Percentiles rank a stretch among this genome's conserved stretches.
These are phyloP conservation scores for Luscinia luscinia DNA, from an alignment of 2,797 vertebrate species.

Conservation along the genomic window DNA sequence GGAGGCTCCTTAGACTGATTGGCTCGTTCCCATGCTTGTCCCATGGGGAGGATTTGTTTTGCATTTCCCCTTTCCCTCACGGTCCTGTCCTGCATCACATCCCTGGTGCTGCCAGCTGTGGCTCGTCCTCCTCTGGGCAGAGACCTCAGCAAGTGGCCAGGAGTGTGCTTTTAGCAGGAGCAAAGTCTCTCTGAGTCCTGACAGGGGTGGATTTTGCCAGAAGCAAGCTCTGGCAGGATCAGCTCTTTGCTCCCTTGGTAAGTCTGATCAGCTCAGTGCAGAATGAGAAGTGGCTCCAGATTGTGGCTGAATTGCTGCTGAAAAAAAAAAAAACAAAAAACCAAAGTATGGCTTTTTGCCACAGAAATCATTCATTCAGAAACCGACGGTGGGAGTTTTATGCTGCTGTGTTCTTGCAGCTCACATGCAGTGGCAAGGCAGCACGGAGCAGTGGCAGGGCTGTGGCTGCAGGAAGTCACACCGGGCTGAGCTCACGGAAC, in stretches of 20 bases:
- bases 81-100: fast-evolving
- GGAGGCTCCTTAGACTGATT: too few species aligned
- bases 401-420: not conserved
- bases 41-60: not conserved
- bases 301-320: not conserved
- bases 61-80: not conserved
- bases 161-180: not conserved
- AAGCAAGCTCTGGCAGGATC: not conserved
- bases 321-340: not conserved
- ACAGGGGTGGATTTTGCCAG: not conserved
- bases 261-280: not conserved
- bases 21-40: not conserved
- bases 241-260: not conserved
- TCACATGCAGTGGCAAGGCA: not conserved
- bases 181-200: not conserved
- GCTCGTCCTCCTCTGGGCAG: not conserved
- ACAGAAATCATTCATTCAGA: not conserved
- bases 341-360: not conserved
- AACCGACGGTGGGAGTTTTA: not conserved
- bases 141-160: not conserved
- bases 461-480: not conserved
- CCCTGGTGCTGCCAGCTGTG: fast-evolving
- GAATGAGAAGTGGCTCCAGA: not conserved
- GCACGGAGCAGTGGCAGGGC: fast-evolving
- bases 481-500: not conserved